Percentiles rank a stretch among this genome's conserved stretches.
Evolutionary conservation across 2,797 vertebrate species (phyloP).

Genomic region (Dermochelys coriacea): DNA sequence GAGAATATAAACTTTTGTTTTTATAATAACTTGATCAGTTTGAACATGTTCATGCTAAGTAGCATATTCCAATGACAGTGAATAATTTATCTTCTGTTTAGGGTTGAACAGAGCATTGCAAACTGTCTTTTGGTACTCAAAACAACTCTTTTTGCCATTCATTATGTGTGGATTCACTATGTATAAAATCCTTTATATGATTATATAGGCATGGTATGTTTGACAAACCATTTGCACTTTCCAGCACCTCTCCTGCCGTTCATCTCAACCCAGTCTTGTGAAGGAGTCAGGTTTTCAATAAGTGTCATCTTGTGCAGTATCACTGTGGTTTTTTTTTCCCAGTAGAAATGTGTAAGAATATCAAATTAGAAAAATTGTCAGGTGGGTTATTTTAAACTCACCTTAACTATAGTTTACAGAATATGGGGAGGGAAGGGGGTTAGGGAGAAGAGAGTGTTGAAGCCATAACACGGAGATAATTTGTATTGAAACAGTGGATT

Average conservation of each 20-base stretch:
- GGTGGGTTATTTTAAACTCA: neutral
- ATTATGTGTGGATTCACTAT: neutral
- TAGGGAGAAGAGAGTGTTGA: neutral
- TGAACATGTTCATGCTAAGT: neutral
- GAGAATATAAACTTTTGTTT: slow-evolving; percentile 50
- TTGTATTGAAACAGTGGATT: neutral
- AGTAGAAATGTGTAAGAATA: neutral
- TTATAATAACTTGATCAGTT: slow-evolving; percentile 40
- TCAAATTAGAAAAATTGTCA: neutral
- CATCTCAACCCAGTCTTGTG: neutral
- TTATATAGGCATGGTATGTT: neutral
- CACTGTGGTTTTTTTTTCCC: neutral
- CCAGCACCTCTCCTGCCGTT: neutral
- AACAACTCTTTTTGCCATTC: neutral
- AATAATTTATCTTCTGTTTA: neutral
- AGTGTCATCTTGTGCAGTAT: neutral
- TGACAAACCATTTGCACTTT: neutral
- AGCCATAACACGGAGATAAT: neutral
- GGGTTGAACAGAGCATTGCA: neutral
- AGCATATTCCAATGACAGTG: fast-evolving
- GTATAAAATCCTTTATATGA: neutral
- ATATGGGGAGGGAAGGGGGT: neutral
- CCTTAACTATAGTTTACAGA: neutral
- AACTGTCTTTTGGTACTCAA: neutral
- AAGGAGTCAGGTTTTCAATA: neutral